Evolutionary conservation across 2,113 vertebrate species (phyloP), one percentile per base, ranked within the genome.

Genomic region (Centropus bengalensis): DNA sequence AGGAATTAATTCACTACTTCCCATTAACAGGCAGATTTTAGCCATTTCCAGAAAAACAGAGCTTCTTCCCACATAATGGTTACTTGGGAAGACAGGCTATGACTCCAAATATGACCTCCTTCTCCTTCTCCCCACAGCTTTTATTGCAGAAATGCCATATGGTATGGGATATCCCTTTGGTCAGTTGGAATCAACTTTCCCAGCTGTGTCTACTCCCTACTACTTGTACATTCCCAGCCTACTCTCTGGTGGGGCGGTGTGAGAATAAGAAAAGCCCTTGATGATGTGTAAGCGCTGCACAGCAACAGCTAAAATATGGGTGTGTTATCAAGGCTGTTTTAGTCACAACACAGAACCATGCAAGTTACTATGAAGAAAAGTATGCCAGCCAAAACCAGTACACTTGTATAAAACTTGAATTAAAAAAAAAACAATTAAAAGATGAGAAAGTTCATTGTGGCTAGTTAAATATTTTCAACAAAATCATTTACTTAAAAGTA

Each of bases 191-290:
- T 33, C 62, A 85, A 19, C 42, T 78, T 30, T 64, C 60, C 27
- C 21, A 6, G 26, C 38, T 77, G 8, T 28, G 62, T 27, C n/a
- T 28, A 10, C 62, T 90, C 68, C 27, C 82, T 69, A 5, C 12
- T 18, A 7, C 47, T 63, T 40, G 64, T 45, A 14, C 22, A 12
- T 6, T 11, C 32, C n/a, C 55, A 69, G 22, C 16, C n/a, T 40
- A 1, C 49, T 81, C 1, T 0, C 26, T 42, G 38, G 4, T 8
- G 14, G 38, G 13, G 2, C 18, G 13, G 10, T 0, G 2, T 26
- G 66, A 95, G 55, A 11, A 60, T 42, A 27, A 38, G 45, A 27
- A 73, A 52, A 49, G 32, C 9, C 56, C 21, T 56, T 32, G 14
- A 12, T 2, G 1, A 47, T 30, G 6, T 21, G 49, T 33, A 56